Conservation (phyloP, 2,797 vertebrate species). For the Hippoglossus hippoglossus region DNA sequence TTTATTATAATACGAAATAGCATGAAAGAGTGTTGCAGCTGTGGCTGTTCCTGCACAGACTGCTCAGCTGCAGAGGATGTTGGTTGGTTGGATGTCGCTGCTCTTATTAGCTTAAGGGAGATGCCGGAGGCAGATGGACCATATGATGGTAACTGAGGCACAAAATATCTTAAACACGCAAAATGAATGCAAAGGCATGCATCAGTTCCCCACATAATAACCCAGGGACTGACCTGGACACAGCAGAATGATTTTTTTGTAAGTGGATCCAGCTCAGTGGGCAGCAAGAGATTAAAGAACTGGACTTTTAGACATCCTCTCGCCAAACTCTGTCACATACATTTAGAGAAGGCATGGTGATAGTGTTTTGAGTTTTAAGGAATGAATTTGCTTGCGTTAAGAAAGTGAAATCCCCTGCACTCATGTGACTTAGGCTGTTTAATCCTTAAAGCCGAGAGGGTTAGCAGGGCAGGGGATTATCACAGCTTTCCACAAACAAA, state of each 20-base stretch:
- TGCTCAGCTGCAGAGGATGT: no score
- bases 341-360: not conserved
- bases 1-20: no score
- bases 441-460: constrained; percentile 22
- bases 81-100: no score
- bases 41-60: no score
- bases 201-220: not conserved
- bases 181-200: not conserved
- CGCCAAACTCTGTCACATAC: not conserved
- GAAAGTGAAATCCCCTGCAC: constrained; percentile 28
- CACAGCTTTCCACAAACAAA: constrained; percentile 41
- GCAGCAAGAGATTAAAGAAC: not conserved
- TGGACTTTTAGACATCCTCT: not conserved
- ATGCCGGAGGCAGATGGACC: not conserved
- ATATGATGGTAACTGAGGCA: not conserved
- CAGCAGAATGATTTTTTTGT: not conserved
- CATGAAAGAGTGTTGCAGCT: no score
- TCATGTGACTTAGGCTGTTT: constrained; percentile 26
- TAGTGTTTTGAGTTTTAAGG: not conserved
- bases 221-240: not conserved
- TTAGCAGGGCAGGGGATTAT: constrained; percentile 44
- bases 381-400: not conserved
- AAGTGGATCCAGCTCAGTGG: not conserved
- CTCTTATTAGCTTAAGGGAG: not conserved
- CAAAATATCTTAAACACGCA: not conserved